These are phyloP conservation scores for Solen grandis DNA, from an alignment of 1,140 invertebrate genomes.

Conservation along the genomic window DNA sequence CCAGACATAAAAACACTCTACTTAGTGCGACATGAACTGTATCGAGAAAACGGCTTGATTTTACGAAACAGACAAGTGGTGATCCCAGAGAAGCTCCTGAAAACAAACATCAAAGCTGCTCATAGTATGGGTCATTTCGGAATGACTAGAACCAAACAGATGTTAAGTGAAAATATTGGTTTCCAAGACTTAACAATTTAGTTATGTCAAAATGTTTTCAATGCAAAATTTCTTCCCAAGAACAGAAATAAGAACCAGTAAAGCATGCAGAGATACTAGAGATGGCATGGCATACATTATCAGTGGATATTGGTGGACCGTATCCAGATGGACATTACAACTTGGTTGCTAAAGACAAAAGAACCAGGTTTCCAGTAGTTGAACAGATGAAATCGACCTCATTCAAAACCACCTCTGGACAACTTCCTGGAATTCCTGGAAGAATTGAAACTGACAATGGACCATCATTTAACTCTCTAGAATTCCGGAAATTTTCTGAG, in stretches of 20 bases:
- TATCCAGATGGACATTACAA: slow-evolving; percentile 59
- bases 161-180: slow-evolving; percentile 59
- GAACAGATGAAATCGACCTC: slow-evolving; percentile 45
- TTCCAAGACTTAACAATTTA: slow-evolving; percentile 50
- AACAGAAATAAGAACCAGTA: slow-evolving; percentile 32
- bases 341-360: slow-evolving; percentile 63
- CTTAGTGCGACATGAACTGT: slow-evolving; percentile 43
- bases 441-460: slow-evolving; percentile 59
- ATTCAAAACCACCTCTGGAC: slow-evolving; percentile 5
- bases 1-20: slow-evolving; percentile 34
- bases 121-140: slow-evolving; percentile 56
- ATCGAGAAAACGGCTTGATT: slow-evolving; percentile 31
- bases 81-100: slow-evolving; percentile 53
- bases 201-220: slow-evolving; percentile 52
- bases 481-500: slow-evolving; percentile 46
- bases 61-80: slow-evolving; percentile 50
- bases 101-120: slow-evolving; percentile 48
- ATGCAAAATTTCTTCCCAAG: slow-evolving; percentile 52
- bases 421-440: slow-evolving; percentile 45
- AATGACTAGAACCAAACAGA: slow-evolving; percentile 61
- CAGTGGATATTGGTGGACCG: slow-evolving; percentile 61
- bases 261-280: slow-evolving; percentile 50
- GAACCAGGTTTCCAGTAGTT: slow-evolving; percentile 62
- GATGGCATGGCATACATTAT: slow-evolving; percentile 58
- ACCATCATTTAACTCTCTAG: slow-evolving; percentile 53